A percentile compares a stretch with the other conserved stretches of the same genome.
Conservation (phyloP, 2,113 vertebrate genomes). For the Siphamia tubifer region DNA sequence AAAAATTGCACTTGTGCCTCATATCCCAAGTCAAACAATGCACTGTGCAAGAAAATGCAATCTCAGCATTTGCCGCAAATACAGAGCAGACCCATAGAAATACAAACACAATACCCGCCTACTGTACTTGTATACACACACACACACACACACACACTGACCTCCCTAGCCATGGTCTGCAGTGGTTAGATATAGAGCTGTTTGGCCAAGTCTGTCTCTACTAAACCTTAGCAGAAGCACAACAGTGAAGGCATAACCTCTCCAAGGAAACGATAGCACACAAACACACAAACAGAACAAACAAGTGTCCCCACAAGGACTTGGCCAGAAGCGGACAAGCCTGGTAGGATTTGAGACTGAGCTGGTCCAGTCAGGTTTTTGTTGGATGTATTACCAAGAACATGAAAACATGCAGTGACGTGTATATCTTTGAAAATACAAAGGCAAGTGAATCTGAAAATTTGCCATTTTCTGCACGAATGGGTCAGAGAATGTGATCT, state of each 20-base stretch:
- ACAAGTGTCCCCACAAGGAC: constrained; percentile 23
- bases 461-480: too few species aligned
- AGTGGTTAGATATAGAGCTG: constrained; percentile 40
- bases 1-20: constrained; percentile 14
- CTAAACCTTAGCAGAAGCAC: constrained; percentile 36
- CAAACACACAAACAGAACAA: constrained; percentile 21
- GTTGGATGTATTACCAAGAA: background rate
- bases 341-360: background rate
- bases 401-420: too few species aligned
- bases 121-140: constrained; percentile 4
- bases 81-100: constrained; percentile 3
- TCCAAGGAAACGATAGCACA: constrained; percentile 18
- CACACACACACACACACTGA: constrained; percentile 23
- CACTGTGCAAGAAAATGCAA: constrained; percentile 13
- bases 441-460: too few species aligned
- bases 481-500: too few species aligned
- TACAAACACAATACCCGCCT: constrained; percentile 20
- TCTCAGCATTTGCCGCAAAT: constrained; percentile 23
- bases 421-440: too few species aligned
- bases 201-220: constrained; percentile 16
- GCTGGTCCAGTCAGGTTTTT: constrained; percentile 4
- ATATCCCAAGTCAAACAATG: constrained; percentile 8
- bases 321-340: constrained; percentile 12
- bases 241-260: constrained; percentile 29
- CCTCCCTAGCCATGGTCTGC: constrained; percentile 47